Evolutionary conservation across 2,888 invertebrate genomes (phyloP), one percentile per base, ranked within the genome.

Genomic region (Drosophila neonasuta): DNA sequence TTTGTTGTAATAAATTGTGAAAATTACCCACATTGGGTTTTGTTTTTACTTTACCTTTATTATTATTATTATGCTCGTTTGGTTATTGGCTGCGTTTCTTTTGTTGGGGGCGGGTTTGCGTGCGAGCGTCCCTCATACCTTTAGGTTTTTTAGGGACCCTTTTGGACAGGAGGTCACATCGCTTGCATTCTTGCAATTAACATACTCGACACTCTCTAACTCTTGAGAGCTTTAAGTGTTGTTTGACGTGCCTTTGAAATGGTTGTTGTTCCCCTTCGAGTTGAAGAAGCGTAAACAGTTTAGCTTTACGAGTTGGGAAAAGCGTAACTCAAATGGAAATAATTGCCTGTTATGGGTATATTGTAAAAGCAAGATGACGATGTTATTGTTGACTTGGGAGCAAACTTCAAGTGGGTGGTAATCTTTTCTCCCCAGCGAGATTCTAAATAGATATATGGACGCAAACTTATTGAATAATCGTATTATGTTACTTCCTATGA

Each of bases 11-110:
- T 81, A 74, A 59, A 74, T 79, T 80, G 56, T 66, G 30, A 71
- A 74, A 85, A 74, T 82, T 82, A 83, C 82, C 76, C 71, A 77
- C 77, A 85, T 71, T 68, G 72, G 71, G 50, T 50, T 56, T 70
- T 57, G 54, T 41, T 71, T 59, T 67, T 59, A 55, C 50, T 60
- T 52, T 52, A 41, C 44, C 58, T 59, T 66, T 59, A 51, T 54
- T 60, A 49, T 58, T 71, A 56, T 48, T 54, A 41, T 57, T 54
- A 41, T 48, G n/a, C 60, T 66, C 57, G 57, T 69, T 66, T 74
- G 65, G 51, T 74, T 80, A 86, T 83, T 83, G 86, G 81, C 84
- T 74, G 68, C 71, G 52, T 42, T 64, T 66, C 54, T 24, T 24
- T 24, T 24, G 24, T 10, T 34, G 77, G 58, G 73, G 82, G 77